A percentile compares a stretch with the other conserved stretches of the same genome.
Conservation (phyloP, 1,140 invertebrate species). For the Diprion similis region DNA sequence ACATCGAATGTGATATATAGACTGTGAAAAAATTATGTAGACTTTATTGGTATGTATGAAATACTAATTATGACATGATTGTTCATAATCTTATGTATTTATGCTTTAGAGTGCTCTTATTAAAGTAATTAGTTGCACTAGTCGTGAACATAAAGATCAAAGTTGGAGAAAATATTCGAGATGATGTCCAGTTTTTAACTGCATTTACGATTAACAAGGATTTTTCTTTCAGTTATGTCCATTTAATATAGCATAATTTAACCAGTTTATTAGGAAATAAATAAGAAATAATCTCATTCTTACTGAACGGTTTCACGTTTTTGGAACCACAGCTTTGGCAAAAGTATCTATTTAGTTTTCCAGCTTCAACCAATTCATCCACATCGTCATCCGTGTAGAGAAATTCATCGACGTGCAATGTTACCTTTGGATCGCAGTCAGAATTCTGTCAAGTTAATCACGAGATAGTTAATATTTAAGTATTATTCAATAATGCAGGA, state of each 20-base stretch:
- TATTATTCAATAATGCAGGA: constrained; percentile 4
- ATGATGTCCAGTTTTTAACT: too few relatives aligned
- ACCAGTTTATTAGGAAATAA: too few relatives aligned
- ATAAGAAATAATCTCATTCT: constrained; percentile 28
- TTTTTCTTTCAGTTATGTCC: too few relatives aligned
- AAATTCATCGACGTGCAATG: constrained; percentile 76
- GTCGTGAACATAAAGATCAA: too few relatives aligned
- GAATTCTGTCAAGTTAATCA: constrained; percentile 59
- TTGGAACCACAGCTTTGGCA: constrained; percentile 71
- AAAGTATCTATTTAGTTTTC: constrained; percentile 68
- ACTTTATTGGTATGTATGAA: constrained; percentile 3
- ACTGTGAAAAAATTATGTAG: constrained; percentile 57
- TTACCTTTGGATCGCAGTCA: constrained; percentile 65
- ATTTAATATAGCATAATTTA: too few relatives aligned
- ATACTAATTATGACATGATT: background rate
- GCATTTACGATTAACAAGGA: too few relatives aligned
- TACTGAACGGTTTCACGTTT: constrained; percentile 66
- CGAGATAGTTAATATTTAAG: constrained; percentile 17
- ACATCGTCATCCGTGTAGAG: constrained; percentile 72
- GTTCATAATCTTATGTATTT: constrained; percentile 8
- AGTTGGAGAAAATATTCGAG: too few relatives aligned
- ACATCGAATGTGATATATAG: constrained; percentile 74
- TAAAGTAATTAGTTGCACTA: too few relatives aligned
- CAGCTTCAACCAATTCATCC: constrained; percentile 67
- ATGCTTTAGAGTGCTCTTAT: too few relatives aligned